Evolutionary conservation across 2,113 vertebrate species (phyloP).

Genomic region (Phylloscopus trochilus): DNA sequence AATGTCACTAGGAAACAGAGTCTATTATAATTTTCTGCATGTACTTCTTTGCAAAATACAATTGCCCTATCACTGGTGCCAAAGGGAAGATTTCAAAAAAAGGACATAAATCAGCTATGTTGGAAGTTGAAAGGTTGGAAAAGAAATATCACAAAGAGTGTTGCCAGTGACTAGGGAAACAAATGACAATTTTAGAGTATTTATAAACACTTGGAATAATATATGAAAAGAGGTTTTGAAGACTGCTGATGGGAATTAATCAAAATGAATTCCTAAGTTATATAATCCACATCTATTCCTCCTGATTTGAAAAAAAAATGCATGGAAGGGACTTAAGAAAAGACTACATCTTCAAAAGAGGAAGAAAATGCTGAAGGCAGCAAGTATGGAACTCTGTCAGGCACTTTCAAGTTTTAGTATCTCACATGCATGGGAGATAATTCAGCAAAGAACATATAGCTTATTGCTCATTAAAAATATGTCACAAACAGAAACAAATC

Average conservation of each 20-base stretch:
- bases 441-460: not conserved
- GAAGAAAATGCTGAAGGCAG: conserved; percentile 40
- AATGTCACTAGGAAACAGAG: conserved; percentile 12
- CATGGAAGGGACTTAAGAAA: not conserved
- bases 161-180: conserved; percentile 46
- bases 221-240: conserved; percentile 64
- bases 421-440: not conserved
- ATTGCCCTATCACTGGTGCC: conserved; percentile 1
- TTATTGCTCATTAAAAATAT: conserved; percentile 1
- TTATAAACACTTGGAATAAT: conserved; percentile 48
- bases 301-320: conserved; percentile 15
- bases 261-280: conserved; percentile 22
- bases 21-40: conserved; percentile 47
- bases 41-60: conserved; percentile 25
- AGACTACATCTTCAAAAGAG: not conserved
- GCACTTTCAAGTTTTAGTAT: not conserved
- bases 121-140: conserved; percentile 43
- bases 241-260: conserved; percentile 55
- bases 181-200: conserved; percentile 52
- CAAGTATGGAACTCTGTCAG: not conserved
- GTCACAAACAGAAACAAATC: not conserved
- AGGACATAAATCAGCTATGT: conserved; percentile 34
- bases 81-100: conserved; percentile 24
- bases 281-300: conserved; percentile 43
- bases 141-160: conserved; percentile 39